Conservation (phyloP, 2,888 invertebrate genomes). For the Macropis europaea region DNA sequence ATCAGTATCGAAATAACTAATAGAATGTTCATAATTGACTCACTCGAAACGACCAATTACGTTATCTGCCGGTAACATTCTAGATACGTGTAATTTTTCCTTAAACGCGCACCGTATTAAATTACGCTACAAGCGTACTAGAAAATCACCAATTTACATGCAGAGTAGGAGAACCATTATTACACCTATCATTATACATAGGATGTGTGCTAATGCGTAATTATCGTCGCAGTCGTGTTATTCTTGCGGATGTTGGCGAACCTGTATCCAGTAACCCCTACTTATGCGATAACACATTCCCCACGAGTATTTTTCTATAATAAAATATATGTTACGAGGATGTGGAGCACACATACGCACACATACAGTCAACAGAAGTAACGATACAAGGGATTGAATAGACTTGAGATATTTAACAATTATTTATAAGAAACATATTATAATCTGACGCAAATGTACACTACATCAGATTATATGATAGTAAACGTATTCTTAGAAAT, state of each 20-base stretch:
- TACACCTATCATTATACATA: background rate
- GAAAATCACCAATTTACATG: background rate
- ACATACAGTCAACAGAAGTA: too few species aligned
- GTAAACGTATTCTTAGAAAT: too few species aligned
- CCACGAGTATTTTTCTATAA: too few species aligned
- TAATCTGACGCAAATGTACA: too few species aligned
- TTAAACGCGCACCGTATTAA: background rate
- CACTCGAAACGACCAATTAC: constrained; percentile 5
- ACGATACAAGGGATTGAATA: too few species aligned
- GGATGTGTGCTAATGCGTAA: background rate
- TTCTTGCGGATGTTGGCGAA: background rate
- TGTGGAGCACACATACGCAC: too few species aligned
- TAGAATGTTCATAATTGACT: too few species aligned
- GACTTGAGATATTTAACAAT: too few species aligned
- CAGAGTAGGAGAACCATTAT: background rate
- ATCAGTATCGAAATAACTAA: too few species aligned
- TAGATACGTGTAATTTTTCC: background rate
- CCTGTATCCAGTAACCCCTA: background rate
- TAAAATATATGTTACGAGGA: too few species aligned
- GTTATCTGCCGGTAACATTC: background rate
- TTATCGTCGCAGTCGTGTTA: background rate
- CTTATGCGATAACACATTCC: background rate
- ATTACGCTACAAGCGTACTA: background rate
- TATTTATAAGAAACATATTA: too few species aligned
- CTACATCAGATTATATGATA: too few species aligned